phyloP scores from a whole-genome alignment of 2,797 vertebrate species.

The Phalloptychus januarius region DNA sequence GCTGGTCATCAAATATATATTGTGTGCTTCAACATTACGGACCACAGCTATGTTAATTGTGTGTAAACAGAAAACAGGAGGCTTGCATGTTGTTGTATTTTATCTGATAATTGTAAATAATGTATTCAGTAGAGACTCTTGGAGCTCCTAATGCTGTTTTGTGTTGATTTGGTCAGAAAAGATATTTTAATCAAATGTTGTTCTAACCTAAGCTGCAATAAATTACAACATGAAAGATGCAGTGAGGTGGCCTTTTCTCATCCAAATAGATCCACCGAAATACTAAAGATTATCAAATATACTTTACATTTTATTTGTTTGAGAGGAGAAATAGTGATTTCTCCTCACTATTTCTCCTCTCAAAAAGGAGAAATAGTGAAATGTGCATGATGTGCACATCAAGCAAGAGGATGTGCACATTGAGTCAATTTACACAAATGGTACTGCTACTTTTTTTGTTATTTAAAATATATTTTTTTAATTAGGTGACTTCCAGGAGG shows the following conservation, averaged over 20 bases:
- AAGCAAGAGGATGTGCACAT: too few relatives aligned
- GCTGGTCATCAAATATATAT: not conserved
- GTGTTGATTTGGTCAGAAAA: not conserved
- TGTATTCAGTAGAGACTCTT: conserved; percentile 40
- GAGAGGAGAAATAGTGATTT: not conserved
- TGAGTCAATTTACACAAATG: not conserved
- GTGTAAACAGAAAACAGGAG: not conserved
- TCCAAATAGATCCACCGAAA: not conserved
- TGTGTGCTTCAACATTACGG: conserved; percentile 25
- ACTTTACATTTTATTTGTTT: not conserved
- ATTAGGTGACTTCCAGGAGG: not conserved
- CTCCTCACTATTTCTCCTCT: too few relatives aligned
- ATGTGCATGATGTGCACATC: too few relatives aligned
- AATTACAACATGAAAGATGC: not conserved
- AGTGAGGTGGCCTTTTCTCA: not conserved
- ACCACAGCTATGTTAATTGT: conserved; percentile 23
- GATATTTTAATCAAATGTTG: not conserved
- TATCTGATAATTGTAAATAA: conserved; percentile 48
- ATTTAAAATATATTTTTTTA: not conserved
- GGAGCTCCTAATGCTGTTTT: conserved; percentile 4
- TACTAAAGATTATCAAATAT: not conserved
- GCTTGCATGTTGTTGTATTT: conserved; percentile 6
- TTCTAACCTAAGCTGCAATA: conserved; percentile 3
- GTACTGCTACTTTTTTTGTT: not conserved
- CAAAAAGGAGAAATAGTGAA: too few relatives aligned